Evolutionary conservation across 2,888 invertebrate species (phyloP), one percentile per base, ranked within the genome.

Genomic region (Papilio protenor): DNA sequence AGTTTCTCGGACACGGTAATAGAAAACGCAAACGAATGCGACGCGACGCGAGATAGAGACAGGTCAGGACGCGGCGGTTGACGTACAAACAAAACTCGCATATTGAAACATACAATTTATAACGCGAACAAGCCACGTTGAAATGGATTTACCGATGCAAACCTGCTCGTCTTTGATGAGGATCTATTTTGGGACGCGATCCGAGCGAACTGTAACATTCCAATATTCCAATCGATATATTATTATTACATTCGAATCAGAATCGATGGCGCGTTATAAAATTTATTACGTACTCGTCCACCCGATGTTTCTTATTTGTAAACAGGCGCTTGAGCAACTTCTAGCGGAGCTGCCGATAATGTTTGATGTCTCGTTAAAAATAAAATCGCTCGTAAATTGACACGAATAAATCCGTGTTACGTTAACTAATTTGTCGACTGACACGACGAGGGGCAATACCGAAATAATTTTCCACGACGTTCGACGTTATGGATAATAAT

Each of bases 111-210:
- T 89, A 92, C 91, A 92, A 94, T 94, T 94, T 94, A 94, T 94
- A 94, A 93, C 90, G 90, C 93, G 91, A 92, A 93, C 93, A 92
- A 91, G 92, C 92, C 90, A 93, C 92, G 92, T 89, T 93, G 94
- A 94, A 94, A 93, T 93, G 93, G 94, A 94, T 94, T 94, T 94
- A 94, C 94, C 94, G 94, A 94, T 93, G 93, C 93, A 92, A 93
- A 92, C 92, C 92, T 94, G 92, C 90, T 92, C 92, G 94, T 94
- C 94, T 94, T 94, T 94, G 94, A 94, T 94, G 94, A 94, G 92
- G 49, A 92, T 92, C 91, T 94, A 94, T 94, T 94, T 94, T 89
- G 87, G 91, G 94, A 93, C 87, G 87, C 90, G 90, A 88, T 90
- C 90, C 90, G 92, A 90, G 92, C 93, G 92, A 91, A 92, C 90